A percentile compares a stretch with the other conserved stretches of the same genome.
Evolutionary conservation across 2,888 invertebrate genomes (phyloP).

Genomic region (Ischnus inquisitorius): DNA sequence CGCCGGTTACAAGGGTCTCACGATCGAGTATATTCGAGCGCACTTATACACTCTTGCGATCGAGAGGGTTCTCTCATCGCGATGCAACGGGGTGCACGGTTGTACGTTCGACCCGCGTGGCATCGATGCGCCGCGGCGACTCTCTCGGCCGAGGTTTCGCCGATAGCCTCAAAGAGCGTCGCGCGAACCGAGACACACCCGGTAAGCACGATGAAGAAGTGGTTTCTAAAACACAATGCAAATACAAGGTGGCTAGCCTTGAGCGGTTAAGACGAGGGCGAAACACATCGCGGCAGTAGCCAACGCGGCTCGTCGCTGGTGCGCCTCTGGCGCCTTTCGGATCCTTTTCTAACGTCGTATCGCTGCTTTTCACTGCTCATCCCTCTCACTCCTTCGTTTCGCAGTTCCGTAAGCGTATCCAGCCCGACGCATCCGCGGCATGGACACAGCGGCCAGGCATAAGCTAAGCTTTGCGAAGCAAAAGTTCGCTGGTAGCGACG

Average conservation of each 20-base stretch:
- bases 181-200: conserved; percentile 14
- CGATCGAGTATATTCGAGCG: conserved; percentile 58
- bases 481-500: conserved; percentile 6
- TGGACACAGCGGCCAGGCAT: background rate
- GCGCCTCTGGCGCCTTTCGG: conserved; percentile 37
- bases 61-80: conserved; percentile 51
- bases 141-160: conserved; percentile 5
- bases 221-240: conserved; percentile 78
- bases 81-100: conserved; percentile 45
- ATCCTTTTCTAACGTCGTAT: conserved; percentile 26
- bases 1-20: conserved; percentile 44
- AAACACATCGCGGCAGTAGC: conserved; percentile 30
- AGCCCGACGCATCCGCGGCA: background rate
- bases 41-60: conserved; percentile 27
- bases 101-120: background rate
- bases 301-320: conserved; percentile 43
- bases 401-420: background rate
- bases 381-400: background rate
- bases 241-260: conserved; percentile 77
- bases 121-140: background rate
- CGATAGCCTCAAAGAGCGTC: conserved; percentile 27
- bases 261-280: conserved; percentile 63
- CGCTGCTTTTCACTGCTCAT: conserved; percentile 14
- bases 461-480: conserved; percentile 3
- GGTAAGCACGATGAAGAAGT: conserved; percentile 41